Evolutionary conservation across 2,888 invertebrate species (phyloP), one percentile per base, ranked within the genome.

Genomic region (Macrostomum cliftonense): DNA sequence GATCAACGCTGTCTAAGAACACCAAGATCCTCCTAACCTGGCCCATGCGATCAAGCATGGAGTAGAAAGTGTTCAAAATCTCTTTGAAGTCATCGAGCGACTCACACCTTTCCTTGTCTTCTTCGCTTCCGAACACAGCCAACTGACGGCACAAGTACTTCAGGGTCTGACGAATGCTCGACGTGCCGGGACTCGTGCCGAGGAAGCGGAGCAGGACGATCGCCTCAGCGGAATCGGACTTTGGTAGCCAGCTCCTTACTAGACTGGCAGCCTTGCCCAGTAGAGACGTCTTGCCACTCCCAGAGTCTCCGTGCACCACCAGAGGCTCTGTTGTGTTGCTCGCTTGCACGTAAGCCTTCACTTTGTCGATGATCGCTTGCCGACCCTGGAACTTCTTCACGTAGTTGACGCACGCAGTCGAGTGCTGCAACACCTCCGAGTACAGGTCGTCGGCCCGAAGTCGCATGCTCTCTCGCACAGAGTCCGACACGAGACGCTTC

Each of bases 1-100:
- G 61, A 51, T 61, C 61, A 14, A 61, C 46, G 2, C 59, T 58
- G 48, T 61, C 61, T 14, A 61, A 39, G 43, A 61, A 45, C 12
- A 61, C 42, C 17, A 61, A 51, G 43, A 61, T 50, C 12, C 58
- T 57, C n/a, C 21, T n/a, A 5, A 45, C 4, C 13, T 21, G 37
- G 36, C 45, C 36, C 37, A 16, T n/a, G 38, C 40, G 40, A 7
- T 40, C 40, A 9, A 40, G 20, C 16, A 40, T 16, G 16, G 20
- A 17, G 14, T 43, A 43, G 20, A 43, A 43, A 9, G 21, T 19
- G 14, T 20, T 14, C 16, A 43, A 16, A 11, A 20, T 21, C 14
- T 37, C 19, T 9, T 19, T 16, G 40, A 40, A 40, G 19, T 40
- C 40, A 9, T 40, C 40, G 20, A 40, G 17, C 9, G 40, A 40